phyloP scores from a whole-genome alignment of 2,113 vertebrate species.

The Zosterops lateralis region DNA sequence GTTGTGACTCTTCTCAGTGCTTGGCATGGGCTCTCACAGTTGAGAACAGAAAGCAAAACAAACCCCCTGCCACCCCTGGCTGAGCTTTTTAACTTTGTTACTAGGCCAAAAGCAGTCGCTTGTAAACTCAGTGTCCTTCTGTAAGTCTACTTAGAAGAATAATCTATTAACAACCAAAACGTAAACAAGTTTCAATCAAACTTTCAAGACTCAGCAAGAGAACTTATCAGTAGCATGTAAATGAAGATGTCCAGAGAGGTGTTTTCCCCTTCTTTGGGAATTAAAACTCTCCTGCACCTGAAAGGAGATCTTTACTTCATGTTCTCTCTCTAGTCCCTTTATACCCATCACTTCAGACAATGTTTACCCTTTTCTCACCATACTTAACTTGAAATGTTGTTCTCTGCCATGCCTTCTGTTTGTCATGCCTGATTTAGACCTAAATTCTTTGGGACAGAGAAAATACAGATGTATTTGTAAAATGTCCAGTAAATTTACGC shows the following conservation, averaged over 20 bases:
- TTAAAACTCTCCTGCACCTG: neutral
- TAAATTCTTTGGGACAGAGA: neutral
- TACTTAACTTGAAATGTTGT: constrained; percentile 12
- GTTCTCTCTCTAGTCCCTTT: neutral
- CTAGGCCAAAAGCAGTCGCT: neutral
- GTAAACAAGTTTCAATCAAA: neutral
- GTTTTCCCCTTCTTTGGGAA: neutral
- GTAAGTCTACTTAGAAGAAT: neutral
- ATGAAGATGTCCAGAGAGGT: neutral
- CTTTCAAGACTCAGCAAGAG: neutral
- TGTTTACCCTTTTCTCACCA: neutral
- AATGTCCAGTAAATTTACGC: constrained; percentile 34
- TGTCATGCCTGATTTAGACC: constrained; percentile 20
- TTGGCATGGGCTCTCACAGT: neutral
- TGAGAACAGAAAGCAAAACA: neutral
- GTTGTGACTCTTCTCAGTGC: neutral
- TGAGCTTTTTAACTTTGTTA: neutral
- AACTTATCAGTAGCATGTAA: neutral
- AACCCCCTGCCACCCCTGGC: neutral
- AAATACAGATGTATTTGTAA: constrained; percentile 42
- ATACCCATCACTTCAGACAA: neutral
- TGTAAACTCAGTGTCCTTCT: neutral
- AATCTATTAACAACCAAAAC: neutral
- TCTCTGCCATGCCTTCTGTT: neutral
- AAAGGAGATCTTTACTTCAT: neutral